Evolutionary conservation across 2,888 invertebrate species (phyloP).

Genomic region (Orchestes rusci): DNA sequence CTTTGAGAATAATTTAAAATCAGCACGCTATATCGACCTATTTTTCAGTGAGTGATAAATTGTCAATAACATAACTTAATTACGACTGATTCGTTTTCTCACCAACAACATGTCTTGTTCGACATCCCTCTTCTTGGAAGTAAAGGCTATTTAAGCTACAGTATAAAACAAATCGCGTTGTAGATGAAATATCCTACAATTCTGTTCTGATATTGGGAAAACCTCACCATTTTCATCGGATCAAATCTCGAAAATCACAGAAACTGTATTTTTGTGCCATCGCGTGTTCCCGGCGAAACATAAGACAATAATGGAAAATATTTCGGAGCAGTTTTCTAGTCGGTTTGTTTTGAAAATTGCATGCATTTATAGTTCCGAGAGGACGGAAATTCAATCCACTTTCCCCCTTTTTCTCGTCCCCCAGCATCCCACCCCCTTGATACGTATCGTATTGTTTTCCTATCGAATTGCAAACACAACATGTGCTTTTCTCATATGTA

Average conservation of each 20-base stretch:
- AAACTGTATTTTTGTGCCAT: constrained; percentile 20
- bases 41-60: too few species aligned
- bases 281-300: constrained; percentile 25
- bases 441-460: constrained; percentile 26
- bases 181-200: too few species aligned
- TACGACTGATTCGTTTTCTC: too few species aligned
- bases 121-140: too few species aligned
- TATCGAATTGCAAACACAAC: constrained; percentile 26
- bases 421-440: constrained; percentile 16
- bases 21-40: too few species aligned
- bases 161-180: too few species aligned
- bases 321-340: constrained; percentile 30
- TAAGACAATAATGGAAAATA: constrained; percentile 27
- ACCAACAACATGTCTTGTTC: too few species aligned
- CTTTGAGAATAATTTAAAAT: too few species aligned
- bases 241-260: constrained; percentile 20
- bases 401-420: constrained; percentile 6
- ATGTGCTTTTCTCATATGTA: constrained; percentile 30
- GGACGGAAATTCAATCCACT: constrained; percentile 26
- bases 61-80: too few species aligned
- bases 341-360: constrained; percentile 31
- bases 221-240: constrained; percentile 15
- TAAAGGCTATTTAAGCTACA: too few species aligned
- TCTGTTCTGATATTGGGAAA: too few species aligned
- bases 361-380: constrained; percentile 29